Percentiles rank a stretch among this genome's conserved stretches.
phyloP scores from a whole-genome alignment of 2,113 vertebrate genomes.

The Melanocharis versteri region DNA sequence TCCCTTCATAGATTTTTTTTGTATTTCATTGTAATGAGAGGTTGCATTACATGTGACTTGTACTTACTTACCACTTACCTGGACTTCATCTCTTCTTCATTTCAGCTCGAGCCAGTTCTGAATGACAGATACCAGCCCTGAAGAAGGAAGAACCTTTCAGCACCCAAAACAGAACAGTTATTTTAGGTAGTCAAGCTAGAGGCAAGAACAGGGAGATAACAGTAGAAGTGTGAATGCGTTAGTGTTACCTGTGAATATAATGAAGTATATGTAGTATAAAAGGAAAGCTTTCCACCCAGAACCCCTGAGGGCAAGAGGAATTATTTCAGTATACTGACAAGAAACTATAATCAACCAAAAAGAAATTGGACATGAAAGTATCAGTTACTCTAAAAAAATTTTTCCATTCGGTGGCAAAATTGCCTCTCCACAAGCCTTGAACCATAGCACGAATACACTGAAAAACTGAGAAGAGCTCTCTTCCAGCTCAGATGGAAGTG shows the following conservation, averaged over 20 bases:
- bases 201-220: neutral
- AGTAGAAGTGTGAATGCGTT: neutral
- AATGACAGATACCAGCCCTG: neutral
- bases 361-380: neutral
- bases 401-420: neutral
- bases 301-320: neutral
- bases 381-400: neutral
- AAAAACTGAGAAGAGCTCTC: neutral
- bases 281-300: neutral
- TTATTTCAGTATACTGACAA: neutral
- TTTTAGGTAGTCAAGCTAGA: neutral
- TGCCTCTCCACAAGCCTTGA: neutral
- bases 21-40: neutral
- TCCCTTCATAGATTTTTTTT: neutral
- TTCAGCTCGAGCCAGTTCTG: neutral
- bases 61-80: neutral
- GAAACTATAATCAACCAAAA: neutral
- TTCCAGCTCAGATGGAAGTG: neutral
- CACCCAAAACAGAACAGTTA: neutral
- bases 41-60: neutral
- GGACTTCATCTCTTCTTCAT: neutral
- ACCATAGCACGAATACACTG: neutral
- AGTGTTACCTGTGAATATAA: neutral
- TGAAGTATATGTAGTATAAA: neutral
- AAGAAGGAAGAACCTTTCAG: neutral